phyloP scores from a whole-genome alignment of 2,888 invertebrate species.

The Leptinotarsa juncta region DNA sequence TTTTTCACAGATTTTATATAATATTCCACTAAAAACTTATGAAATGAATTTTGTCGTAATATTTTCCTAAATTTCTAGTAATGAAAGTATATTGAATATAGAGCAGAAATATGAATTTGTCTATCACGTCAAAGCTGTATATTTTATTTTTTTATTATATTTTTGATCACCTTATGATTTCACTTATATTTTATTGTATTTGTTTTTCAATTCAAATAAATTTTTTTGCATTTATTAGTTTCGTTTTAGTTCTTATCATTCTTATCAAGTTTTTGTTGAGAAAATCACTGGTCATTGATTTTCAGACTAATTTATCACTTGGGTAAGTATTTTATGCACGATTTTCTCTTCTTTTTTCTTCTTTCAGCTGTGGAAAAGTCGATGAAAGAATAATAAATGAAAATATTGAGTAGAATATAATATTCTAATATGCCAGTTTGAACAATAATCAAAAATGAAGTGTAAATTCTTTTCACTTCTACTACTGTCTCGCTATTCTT shows the following conservation, averaged over 20 bases:
- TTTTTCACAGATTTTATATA: too few relatives aligned
- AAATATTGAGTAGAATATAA: too few relatives aligned
- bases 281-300: background rate
- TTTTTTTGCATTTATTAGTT: constrained; percentile 4
- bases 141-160: background rate
- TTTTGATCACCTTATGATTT: background rate
- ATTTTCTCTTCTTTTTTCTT: background rate
- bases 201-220: background rate
- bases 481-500: too few relatives aligned
- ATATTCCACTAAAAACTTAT: too few relatives aligned
- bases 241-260: constrained; percentile 4
- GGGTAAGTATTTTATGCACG: constrained; percentile 12
- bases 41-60: too few relatives aligned
- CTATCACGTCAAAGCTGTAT: background rate
- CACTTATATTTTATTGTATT: background rate
- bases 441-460: too few relatives aligned
- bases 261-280: background rate
- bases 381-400: background rate
- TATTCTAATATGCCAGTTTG: too few relatives aligned
- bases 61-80: background rate
- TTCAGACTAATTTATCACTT: background rate
- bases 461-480: too few relatives aligned
- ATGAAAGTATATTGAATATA: background rate
- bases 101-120: background rate
- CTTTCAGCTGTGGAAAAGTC: background rate